These are phyloP conservation scores for Ceratoteleas bidentatus DNA, from an alignment of 1,140 invertebrate species.

Conservation along the genomic window DNA sequence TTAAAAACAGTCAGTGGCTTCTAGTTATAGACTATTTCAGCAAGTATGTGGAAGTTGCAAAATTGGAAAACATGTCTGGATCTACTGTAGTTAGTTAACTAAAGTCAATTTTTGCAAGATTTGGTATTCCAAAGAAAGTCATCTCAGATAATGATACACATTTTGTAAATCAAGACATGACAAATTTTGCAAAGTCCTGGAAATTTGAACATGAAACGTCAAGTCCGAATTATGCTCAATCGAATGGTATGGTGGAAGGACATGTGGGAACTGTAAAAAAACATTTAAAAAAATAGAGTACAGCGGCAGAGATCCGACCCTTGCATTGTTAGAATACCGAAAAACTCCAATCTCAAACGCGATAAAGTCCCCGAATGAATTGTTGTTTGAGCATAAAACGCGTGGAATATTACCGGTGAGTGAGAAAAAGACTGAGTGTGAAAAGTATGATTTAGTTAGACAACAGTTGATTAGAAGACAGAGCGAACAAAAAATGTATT, in stretches of 20 bases:
- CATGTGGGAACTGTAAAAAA: slow-evolving; percentile 35
- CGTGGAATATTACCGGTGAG: slow-evolving; percentile 28
- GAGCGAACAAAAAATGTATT: too few species aligned
- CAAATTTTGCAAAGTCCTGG: slow-evolving; percentile 47
- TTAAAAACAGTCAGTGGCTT: slow-evolving; percentile 19
- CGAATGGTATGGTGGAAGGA: slow-evolving; percentile 52
- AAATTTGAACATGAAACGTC: slow-evolving; percentile 40
- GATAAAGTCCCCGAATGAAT: slow-evolving; percentile 34
- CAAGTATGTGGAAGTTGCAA: slow-evolving; percentile 53
- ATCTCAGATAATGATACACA: slow-evolving; percentile 53
- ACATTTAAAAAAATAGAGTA: slow-evolving; percentile 40
- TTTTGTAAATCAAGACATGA: slow-evolving; percentile 27
- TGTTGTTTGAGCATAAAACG: slow-evolving; percentile 35
- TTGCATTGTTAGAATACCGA: slow-evolving; percentile 44
- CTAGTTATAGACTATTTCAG: slow-evolving; percentile 58
- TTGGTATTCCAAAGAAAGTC: slow-evolving; percentile 38
- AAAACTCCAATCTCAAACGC: slow-evolving; percentile 51
- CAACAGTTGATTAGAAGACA: too few species aligned
- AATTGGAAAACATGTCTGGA: slow-evolving; percentile 25
- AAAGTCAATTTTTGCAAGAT: slow-evolving; percentile 53
- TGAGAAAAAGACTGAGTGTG: too few species aligned
- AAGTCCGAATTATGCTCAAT: slow-evolving; percentile 43
- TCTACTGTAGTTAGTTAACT: slow-evolving; percentile 3
- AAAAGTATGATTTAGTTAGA: too few species aligned
- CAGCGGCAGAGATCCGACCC: slow-evolving; percentile 21